Percentiles rank a stretch among this genome's conserved stretches.
These are phyloP conservation scores for Machimus rusticus DNA, from an alignment of 2,888 invertebrate species.

Conservation along the genomic window DNA sequence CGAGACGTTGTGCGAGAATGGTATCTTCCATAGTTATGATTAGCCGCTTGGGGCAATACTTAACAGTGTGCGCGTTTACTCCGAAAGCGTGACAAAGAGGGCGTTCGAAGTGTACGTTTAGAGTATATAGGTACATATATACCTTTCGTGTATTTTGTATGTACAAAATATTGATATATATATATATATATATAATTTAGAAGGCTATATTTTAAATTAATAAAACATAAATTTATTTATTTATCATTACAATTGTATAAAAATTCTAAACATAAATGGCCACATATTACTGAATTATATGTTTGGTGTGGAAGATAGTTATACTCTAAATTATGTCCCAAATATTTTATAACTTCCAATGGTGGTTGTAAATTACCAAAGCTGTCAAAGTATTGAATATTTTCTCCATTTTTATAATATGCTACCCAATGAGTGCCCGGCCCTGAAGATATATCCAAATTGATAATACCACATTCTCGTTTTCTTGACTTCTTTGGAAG, in stretches of 20 bases:
- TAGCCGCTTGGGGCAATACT: no score
- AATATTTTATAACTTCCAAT: conserved; percentile 52
- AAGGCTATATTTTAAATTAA: not conserved
- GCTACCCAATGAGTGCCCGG: not conserved
- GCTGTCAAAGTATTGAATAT: conserved; percentile 56
- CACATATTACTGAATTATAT: conserved; percentile 8
- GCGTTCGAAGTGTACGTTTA: no score
- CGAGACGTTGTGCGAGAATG: no score
- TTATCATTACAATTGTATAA: not conserved
- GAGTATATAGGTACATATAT: no score
- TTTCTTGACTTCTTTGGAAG: not conserved
- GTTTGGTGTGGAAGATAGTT: not conserved
- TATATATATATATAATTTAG: no score
- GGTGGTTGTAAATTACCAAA: conserved; percentile 55
- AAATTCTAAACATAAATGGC: not conserved
- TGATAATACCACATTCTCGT: not conserved
- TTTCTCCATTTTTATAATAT: not conserved
- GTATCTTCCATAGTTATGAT: no score
- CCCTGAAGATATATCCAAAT: conserved; percentile 48
- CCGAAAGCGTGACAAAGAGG: no score
- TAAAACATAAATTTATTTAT: not conserved
- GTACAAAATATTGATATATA: no score
- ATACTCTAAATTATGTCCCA: conserved; percentile 8
- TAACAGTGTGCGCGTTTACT: no score
- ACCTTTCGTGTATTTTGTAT: no score